Base-by-base conservation (phyloP, 2,888 invertebrate genomes). In the Pammene fasciana region DNA sequence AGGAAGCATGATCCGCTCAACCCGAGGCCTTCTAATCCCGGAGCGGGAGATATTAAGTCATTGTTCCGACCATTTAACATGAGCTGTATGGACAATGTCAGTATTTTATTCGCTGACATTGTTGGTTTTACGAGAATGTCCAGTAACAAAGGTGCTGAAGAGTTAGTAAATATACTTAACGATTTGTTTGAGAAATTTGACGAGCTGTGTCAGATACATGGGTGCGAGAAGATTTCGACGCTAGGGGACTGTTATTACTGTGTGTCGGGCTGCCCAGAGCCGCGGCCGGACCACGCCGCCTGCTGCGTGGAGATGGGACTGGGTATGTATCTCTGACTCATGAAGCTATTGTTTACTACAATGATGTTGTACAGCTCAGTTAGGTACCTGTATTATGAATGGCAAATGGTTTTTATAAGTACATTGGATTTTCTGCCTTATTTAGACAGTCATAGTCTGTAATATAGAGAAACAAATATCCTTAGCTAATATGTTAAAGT, bases 81-180 rank as follows among this genome's bases (percentile, higher is more conserved):
- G 98, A 97, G 97, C 85, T 96, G 96, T 68, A 98, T 99, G 98
- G 97, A 97, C 75, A 96, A 98, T 84, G 99, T 99, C 55, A 98
- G 98, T 89, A 99, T 99, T 80, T 90, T 99, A 57, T 99, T 99
- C 86, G 99, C 99, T 38, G 99, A 99, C 85, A 99, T 99, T 81
- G 99, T 99, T 26, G 99, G 99, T 46, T 99, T 99, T 86, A 99
- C 99, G 0, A 96, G 96, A 83, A 99, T 99, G 98, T 97, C 98
- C 68, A 97, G 98, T 75, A 98, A 97, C 78, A 99, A 99, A 91
- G 97, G 96, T 77, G 99, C 99, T 67, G 98, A 98, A 87, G 97
- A 98, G 87, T 93, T 99, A 78, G 99, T 99, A 11, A 97, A 96
- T 81, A 97, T 99, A 81, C 93, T 99, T 68, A 99, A 99, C 87